Percentiles rank a stretch among this genome's conserved stretches.
Evolutionary conservation across 2,888 invertebrate genomes (phyloP).

Genomic region (Chironomus tentans): DNA sequence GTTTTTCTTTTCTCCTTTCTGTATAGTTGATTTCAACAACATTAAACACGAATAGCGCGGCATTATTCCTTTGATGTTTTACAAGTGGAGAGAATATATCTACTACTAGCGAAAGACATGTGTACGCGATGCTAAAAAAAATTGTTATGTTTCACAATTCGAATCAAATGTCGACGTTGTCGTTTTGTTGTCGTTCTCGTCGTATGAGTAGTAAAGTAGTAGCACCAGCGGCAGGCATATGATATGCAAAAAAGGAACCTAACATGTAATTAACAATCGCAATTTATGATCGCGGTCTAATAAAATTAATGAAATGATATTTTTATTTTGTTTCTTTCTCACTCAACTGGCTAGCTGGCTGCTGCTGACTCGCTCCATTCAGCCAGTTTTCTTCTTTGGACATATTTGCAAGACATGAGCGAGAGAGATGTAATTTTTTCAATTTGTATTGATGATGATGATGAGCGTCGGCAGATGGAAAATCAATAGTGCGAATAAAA

Average conservation of each 20-base stretch:
- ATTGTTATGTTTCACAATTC: slow-evolving; percentile 1
- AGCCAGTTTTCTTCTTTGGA: not conserved
- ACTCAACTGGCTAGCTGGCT: not conserved
- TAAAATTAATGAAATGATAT: slow-evolving; percentile 20
- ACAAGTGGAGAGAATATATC: slow-evolving; percentile 6
- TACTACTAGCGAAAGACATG: slow-evolving; percentile 2
- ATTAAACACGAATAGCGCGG: slow-evolving; percentile 25
- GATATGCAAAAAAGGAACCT: slow-evolving; percentile 4
- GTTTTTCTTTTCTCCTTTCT: not conserved
- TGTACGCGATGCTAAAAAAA: not conserved
- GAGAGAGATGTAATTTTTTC: not conserved
- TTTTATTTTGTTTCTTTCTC: not conserved
- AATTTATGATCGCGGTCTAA: not conserved
- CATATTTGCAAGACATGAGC: not conserved
- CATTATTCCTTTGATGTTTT: slow-evolving; percentile 18
- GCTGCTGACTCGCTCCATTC: no score
- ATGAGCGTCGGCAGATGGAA: not conserved
- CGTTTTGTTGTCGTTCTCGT: not conserved
- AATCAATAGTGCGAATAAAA: not conserved
- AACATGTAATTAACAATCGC: slow-evolving; percentile 15
- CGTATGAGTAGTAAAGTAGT: not conserved
- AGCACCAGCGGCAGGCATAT: not conserved
- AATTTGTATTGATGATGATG: not conserved
- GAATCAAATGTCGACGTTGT: not conserved
- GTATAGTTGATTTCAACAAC: slow-evolving; percentile 13